Conservation (phyloP, 1,140 invertebrate genomes). For the Pinna nobilis region DNA sequence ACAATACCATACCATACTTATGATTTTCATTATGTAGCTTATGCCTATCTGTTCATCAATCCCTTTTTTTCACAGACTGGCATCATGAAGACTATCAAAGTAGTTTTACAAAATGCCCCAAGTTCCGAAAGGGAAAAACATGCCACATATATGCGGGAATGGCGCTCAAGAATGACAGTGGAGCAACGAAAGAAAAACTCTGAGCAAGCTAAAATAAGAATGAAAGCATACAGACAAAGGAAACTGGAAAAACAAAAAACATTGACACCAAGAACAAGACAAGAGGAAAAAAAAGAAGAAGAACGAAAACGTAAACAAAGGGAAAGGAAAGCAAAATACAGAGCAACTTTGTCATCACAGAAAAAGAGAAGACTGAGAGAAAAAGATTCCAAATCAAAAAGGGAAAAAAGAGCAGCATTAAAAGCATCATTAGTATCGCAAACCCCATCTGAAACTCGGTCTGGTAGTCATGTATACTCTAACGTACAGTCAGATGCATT, state of each 20-base stretch:
- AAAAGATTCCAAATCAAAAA: constrained; percentile 4
- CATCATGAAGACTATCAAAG: no score
- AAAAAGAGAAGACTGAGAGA: constrained; percentile 2
- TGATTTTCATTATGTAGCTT: no score
- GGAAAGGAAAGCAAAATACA: not conserved
- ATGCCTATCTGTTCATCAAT: no score
- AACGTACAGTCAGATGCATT: not conserved
- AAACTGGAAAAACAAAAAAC: constrained; percentile 1
- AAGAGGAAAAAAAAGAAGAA: constrained; percentile 5
- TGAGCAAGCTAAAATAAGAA: no score
- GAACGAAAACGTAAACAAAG: not conserved
- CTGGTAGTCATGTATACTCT: no score
- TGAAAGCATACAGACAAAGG: constrained; percentile 13
- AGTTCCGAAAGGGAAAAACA: no score
- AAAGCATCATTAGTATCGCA: not conserved
- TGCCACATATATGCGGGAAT: no score
- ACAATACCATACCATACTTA: no score
- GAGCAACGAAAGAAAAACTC: no score
- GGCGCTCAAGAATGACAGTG: no score
- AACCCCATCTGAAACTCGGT: not conserved
- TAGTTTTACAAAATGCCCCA: no score
- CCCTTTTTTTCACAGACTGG: no score
- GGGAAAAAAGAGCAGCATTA: not conserved
- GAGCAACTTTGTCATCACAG: not conserved
- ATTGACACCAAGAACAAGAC: not conserved